Evolutionary conservation across 2,797 vertebrate species (phyloP).

Genomic region (Melanotaenia maccullochi): DNA sequence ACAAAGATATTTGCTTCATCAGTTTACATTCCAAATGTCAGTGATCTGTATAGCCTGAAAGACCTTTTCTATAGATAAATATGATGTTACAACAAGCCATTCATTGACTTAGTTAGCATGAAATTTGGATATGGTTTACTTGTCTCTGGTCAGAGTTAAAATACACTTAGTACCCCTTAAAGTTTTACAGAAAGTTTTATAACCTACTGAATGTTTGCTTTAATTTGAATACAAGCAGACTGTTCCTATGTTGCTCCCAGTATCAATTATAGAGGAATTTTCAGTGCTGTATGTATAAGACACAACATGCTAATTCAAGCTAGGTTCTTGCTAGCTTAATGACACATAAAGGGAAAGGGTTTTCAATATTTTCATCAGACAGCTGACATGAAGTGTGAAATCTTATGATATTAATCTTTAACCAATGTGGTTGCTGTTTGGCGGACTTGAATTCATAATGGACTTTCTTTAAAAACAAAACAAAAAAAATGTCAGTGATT

Average conservation of each 20-base stretch:
- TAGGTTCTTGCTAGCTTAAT: background rate
- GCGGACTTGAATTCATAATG: background rate
- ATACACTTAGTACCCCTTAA: background rate
- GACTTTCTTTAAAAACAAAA: too few species aligned
- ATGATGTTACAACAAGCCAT: background rate
- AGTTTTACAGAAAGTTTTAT: background rate
- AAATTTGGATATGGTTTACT: background rate
- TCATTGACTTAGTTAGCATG: background rate
- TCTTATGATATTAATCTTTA: background rate
- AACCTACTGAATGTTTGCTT: background rate
- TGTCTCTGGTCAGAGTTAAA: background rate
- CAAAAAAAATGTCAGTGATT: background rate
- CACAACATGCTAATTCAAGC: background rate
- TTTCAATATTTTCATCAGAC: background rate
- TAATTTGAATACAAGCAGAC: background rate
- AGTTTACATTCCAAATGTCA: background rate
- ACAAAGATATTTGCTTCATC: too few species aligned
- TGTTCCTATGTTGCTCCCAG: background rate
- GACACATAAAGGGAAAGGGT: background rate
- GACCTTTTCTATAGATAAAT: background rate
- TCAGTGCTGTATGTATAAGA: background rate
- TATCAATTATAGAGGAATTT: background rate
- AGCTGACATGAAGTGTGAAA: background rate
- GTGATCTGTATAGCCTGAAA: too few species aligned
- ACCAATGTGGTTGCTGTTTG: background rate